Conservation (phyloP, 2,113 vertebrate species). For the Hystrix brachyura region DNA sequence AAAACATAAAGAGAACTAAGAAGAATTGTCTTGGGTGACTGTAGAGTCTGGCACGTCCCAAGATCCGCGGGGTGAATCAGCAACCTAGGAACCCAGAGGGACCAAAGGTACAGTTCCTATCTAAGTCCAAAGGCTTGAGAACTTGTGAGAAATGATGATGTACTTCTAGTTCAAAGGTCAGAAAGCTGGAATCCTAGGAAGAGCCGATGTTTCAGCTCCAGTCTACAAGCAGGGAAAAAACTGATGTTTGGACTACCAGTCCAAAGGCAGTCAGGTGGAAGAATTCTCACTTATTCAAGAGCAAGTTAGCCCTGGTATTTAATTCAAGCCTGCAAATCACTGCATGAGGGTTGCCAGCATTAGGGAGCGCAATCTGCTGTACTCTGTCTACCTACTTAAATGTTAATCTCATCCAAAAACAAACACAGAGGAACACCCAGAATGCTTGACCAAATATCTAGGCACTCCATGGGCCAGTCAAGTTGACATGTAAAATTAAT, state of each 20-base stretch:
- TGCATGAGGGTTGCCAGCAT: not conserved
- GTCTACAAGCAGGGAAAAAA: not conserved
- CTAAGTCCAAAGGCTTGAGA: not conserved
- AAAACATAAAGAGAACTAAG: not conserved
- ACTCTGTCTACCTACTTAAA: not conserved
- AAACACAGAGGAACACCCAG: not conserved
- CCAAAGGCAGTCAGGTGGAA: not conserved
- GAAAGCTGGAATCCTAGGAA: not conserved
- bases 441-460: not conserved
- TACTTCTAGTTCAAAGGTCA: not conserved
- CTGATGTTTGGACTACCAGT: not conserved
- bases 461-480: not conserved
- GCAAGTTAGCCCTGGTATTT: not conserved
- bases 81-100: not conserved
- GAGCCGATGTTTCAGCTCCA: not conserved
- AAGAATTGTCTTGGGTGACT: not conserved
- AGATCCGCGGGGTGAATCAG: not conserved
- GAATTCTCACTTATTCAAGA: not conserved
- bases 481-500: not conserved
- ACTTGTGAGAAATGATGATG: not conserved
- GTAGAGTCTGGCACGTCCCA: not conserved
- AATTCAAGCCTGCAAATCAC: not conserved
- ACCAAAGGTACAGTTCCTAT: not conserved
- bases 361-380: not conserved
- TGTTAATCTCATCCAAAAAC: not conserved